A percentile compares a stretch with the other conserved stretches of the same genome.
Evolutionary conservation across 2,888 invertebrate species (phyloP).

Genomic region (Drosophila pseudotakahashii): DNA sequence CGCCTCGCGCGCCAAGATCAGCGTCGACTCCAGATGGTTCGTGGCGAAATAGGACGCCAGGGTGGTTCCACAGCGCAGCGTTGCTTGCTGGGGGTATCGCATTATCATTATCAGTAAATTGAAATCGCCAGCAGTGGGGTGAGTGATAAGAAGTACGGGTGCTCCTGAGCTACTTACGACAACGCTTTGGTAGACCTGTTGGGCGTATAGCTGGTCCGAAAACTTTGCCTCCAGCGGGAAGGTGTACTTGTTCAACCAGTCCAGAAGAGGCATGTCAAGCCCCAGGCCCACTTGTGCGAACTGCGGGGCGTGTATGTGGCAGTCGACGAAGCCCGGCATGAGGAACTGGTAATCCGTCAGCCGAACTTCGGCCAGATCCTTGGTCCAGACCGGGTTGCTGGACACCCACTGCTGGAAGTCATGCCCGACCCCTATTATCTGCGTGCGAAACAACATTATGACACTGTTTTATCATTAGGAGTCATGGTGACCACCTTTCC

Average conservation of each 20-base stretch:
- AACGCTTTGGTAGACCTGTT: slow-evolving; percentile 89
- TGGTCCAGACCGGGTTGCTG: not conserved
- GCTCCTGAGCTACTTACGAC: slow-evolving; percentile 87
- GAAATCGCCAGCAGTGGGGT: too few relatives aligned
- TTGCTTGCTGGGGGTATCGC: slow-evolving; percentile 86
- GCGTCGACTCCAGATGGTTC: slow-evolving; percentile 89
- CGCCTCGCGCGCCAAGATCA: slow-evolving; percentile 89
- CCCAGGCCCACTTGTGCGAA: slow-evolving; percentile 94
- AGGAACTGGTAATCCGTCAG: slow-evolving; percentile 87
- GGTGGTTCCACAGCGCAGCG: slow-evolving; percentile 92
- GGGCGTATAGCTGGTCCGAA: slow-evolving; percentile 88
- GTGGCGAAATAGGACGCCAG: slow-evolving; percentile 95
- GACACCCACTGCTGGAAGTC: slow-evolving; percentile 73
- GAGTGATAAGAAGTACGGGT: slow-evolving; percentile 38
- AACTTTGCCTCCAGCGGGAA: slow-evolving; percentile 93
- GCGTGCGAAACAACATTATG: not conserved
- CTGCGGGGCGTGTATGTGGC: slow-evolving; percentile 96
- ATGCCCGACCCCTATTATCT: slow-evolving; percentile 84
- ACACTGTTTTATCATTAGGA: not conserved
- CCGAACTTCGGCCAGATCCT: slow-evolving; percentile 49
- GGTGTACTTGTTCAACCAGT: slow-evolving; percentile 94
- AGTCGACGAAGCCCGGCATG: slow-evolving; percentile 95
- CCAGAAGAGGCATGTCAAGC: slow-evolving; percentile 90
- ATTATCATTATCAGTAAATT: slow-evolving; percentile 35
- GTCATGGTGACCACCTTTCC: slow-evolving; percentile 85